Evolutionary conservation across 2,888 invertebrate genomes (phyloP).

Genomic region (Abrostola tripartita): DNA sequence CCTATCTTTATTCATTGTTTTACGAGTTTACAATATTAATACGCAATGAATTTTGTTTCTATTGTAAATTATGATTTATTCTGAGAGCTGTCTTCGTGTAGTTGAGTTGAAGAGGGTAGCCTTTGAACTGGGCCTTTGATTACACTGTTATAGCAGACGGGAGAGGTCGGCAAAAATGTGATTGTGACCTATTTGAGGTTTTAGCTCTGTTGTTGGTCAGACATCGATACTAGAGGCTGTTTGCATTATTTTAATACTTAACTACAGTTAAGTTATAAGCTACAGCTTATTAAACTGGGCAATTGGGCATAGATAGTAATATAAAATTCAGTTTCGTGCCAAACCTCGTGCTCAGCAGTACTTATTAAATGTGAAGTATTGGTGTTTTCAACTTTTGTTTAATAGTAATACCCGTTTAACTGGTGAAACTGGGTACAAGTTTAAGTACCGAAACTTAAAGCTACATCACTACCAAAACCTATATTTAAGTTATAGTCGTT

Average conservation of each 20-base stretch:
- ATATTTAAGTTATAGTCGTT: no score
- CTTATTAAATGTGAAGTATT: no score
- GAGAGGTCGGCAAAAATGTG: constrained; percentile 27
- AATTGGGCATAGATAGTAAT: no score
- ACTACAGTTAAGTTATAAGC: no score
- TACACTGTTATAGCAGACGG: constrained; percentile 14
- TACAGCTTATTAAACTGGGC: no score
- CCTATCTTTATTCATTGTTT: constrained; percentile 66
- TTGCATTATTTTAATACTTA: no score
- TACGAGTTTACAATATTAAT: constrained; percentile 59
- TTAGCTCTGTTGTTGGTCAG: constrained; percentile 12
- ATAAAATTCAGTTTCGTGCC: no score
- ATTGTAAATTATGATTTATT: constrained; percentile 66
- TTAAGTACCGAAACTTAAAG: no score
- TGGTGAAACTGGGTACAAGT: no score
- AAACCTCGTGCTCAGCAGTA: no score
- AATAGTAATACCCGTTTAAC: no score
- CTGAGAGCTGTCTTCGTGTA: constrained; percentile 39
- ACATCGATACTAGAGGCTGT: neutral
- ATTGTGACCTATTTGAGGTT: constrained; percentile 6
- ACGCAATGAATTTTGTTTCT: constrained; percentile 62
- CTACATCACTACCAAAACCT: neutral
- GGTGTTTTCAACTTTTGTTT: no score
- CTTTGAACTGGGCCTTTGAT: constrained; percentile 47
- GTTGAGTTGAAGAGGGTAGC: constrained; percentile 42